phyloP scores from a whole-genome alignment of 2,113 vertebrate species.

The Ariopsis seemanni region DNA sequence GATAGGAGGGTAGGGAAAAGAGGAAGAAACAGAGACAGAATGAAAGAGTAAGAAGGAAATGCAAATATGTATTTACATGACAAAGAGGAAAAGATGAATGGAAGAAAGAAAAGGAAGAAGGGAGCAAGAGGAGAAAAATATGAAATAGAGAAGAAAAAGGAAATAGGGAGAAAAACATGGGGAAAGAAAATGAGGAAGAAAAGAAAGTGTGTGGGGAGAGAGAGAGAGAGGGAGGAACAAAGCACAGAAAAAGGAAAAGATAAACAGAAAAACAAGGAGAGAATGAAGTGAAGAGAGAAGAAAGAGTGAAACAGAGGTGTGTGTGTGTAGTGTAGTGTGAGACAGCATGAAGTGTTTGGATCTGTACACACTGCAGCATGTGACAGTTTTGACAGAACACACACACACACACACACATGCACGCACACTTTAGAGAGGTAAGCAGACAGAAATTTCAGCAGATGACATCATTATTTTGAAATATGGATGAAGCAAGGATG shows the following conservation, averaged over 20 bases:
- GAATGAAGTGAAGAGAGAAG: neutral
- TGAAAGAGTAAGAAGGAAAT: neutral
- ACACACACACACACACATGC: neutral
- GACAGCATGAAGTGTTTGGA: neutral
- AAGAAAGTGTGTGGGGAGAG: neutral
- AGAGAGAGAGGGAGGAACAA: neutral
- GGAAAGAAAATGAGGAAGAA: too few species aligned
- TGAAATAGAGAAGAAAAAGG: neutral
- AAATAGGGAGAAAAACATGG: neutral
- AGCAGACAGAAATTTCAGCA: constrained; percentile 21
- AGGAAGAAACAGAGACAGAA: neutral
- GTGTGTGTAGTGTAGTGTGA: neutral
- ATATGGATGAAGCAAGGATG: constrained; percentile 23
- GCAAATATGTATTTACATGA: neutral
- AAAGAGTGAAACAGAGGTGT: neutral
- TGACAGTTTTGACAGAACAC: neutral
- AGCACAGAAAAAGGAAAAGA: neutral
- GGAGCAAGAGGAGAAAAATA: too few species aligned
- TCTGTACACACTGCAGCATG: constrained; percentile 9
- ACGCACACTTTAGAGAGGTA: neutral
- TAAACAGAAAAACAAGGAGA: neutral
- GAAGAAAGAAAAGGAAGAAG: neutral
- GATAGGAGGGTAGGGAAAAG: neutral
- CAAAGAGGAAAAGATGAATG: neutral
- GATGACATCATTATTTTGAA: constrained; percentile 43